Conservation (phyloP, 2,797 vertebrate species). For the Thunnus albacares region DNA sequence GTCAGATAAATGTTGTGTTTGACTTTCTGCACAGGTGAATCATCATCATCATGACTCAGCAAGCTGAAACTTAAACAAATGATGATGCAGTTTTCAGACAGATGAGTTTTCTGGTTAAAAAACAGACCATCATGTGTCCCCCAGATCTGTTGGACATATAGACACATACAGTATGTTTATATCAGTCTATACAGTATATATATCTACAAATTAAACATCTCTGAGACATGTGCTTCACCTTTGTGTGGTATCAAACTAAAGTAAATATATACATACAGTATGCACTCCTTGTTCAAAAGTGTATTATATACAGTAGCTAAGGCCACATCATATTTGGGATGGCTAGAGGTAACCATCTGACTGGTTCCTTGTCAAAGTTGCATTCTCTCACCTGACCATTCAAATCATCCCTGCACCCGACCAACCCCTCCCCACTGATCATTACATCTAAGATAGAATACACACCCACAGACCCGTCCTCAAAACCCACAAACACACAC, state of each 20-base stretch:
- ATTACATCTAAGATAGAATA: constrained; percentile 76
- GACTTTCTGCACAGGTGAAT: neutral
- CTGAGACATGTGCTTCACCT: neutral
- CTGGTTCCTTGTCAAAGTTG: constrained; percentile 64
- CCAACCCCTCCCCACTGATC: constrained; percentile 19
- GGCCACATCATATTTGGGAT: constrained; percentile 78
- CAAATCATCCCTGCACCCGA: constrained; percentile 30
- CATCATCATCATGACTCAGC: neutral
- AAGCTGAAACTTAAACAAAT: neutral
- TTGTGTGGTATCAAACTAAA: neutral
- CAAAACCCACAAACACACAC: constrained; percentile 85
- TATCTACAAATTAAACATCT: neutral
- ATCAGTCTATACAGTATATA: neutral
- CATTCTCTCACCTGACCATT: constrained; percentile 46
- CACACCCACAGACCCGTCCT: constrained; percentile 85
- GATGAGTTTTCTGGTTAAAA: neutral
- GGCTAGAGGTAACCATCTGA: constrained; percentile 63
- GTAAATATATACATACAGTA: neutral
- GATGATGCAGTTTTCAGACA: neutral
- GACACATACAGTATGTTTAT: neutral
- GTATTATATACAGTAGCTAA: constrained; percentile 21
- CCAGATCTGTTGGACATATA: neutral
- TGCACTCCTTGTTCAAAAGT: neutral
- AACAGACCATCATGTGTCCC: neutral
- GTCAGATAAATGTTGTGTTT: neutral